Conservation (phyloP, 2,113 vertebrate genomes). For the Neoarius graeffei region DNA sequence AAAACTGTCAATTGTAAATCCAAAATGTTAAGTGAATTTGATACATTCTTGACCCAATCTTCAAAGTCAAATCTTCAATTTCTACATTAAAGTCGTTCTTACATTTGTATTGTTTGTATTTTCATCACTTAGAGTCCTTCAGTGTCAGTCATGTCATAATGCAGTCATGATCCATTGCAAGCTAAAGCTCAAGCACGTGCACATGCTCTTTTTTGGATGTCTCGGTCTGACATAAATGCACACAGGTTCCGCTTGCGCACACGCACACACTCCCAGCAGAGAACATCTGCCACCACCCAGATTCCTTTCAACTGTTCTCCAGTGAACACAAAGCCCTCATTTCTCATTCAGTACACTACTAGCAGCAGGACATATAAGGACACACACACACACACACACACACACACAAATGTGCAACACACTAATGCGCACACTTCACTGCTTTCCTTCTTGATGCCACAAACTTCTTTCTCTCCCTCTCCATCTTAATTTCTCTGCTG, state of each 20-base stretch:
- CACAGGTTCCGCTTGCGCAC: not conserved
- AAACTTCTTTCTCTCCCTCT: conserved; percentile 14
- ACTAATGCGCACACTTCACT: conserved; percentile 1
- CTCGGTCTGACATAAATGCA: not conserved
- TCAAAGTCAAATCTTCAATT: not conserved
- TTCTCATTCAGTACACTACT: conserved; percentile 22
- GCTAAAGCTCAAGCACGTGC: not conserved
- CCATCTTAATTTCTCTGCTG: conserved; percentile 38
- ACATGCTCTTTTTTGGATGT: not conserved
- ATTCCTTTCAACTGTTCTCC: conserved; percentile 57
- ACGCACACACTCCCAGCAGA: conserved; percentile 20
- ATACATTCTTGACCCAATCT: not conserved
- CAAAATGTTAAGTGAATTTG: not conserved
- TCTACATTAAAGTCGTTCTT: conserved; percentile 3
- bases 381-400: conserved; percentile 30
- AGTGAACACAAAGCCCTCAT: conserved; percentile 36
- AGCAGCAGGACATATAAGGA: conserved; percentile 41
- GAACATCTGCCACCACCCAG: conserved; percentile 56
- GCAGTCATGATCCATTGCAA: not conserved
- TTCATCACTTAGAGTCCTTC: conserved; percentile 5
- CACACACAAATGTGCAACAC: not conserved
- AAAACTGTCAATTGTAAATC: not conserved
- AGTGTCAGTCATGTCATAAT: conserved; percentile 27
- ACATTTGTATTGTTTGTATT: not conserved
- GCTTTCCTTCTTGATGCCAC: conserved; percentile 14